Conservation (phyloP, 2,113 vertebrate genomes). For the Scolopax mira region DNA sequence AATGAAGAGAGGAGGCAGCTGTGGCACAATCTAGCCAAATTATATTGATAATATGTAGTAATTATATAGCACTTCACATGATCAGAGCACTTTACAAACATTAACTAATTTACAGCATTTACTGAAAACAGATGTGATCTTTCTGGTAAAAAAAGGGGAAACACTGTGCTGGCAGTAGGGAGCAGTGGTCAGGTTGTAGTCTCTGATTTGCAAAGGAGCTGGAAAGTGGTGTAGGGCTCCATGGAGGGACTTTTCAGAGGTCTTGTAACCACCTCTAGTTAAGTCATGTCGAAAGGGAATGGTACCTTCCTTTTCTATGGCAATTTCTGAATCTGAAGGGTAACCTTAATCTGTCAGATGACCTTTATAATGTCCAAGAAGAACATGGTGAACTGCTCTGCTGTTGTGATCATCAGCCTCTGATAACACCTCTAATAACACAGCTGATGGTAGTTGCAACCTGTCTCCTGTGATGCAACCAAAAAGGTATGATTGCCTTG, state of each 20-base stretch:
- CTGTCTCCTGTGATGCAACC: not conserved
- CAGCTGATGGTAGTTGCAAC: not conserved
- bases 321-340: not conserved
- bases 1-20: not conserved
- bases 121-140: slow-evolving; percentile 51
- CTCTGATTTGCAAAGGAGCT: not conserved
- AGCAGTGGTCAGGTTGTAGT: not conserved
- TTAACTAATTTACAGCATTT: slow-evolving; percentile 71
- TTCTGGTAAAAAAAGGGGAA: not conserved
- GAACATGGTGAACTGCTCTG: not conserved
- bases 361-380: not conserved
- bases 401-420: not conserved
- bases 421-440: not conserved
- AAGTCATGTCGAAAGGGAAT: not conserved
- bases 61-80: slow-evolving; percentile 59
- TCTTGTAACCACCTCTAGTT: not conserved
- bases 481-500: not conserved
- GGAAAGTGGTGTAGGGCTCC: not conserved
- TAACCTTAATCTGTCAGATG: not conserved
- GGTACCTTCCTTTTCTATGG: not conserved
- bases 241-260: not conserved
- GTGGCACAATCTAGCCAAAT: slow-evolving; percentile 54
- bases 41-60: slow-evolving; percentile 59
- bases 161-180: not conserved
- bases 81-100: slow-evolving; percentile 67